These are phyloP conservation scores for Elachura formosa DNA, from an alignment of 2,113 vertebrate genomes.

Conservation along the genomic window DNA sequence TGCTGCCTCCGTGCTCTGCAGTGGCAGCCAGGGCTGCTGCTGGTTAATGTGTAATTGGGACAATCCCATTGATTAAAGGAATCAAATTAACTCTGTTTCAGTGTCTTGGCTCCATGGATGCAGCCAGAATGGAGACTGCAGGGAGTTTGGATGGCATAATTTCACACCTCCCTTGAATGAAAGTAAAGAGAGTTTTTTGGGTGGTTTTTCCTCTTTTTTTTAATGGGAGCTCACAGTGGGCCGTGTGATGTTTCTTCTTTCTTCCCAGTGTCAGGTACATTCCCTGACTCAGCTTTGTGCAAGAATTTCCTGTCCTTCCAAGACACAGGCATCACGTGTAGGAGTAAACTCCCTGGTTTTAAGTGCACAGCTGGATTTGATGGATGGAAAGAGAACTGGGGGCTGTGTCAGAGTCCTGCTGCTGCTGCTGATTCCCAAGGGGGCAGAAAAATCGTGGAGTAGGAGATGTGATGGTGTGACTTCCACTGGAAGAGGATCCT, in stretches of 20 bases:
- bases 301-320: fast-evolving
- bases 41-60: constrained; percentile 9
- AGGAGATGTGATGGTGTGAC: neutral
- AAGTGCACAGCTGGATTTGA: neutral
- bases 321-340: neutral
- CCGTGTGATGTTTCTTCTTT: neutral
- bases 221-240: neutral
- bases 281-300: neutral
- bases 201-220: fast-evolving
- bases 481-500: neutral
- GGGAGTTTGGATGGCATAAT: neutral
- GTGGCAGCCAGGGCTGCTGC: neutral
- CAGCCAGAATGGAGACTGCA: neutral
- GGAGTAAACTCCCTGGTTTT: neutral
- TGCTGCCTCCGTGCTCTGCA: neutral
- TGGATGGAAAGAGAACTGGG: neutral
- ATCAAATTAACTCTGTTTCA: neutral
- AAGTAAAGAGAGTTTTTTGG: neutral
- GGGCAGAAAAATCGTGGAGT: fast-evolving
- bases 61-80: constrained; percentile 16
- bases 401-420: neutral
- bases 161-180: neutral
- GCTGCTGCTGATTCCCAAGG: neutral
- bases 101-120: neutral
- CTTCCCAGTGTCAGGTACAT: neutral